A percentile compares a stretch with the other conserved stretches of the same genome.
phyloP scores from a whole-genome alignment of 2,888 invertebrate species.

The Scaeva pyrastri region DNA sequence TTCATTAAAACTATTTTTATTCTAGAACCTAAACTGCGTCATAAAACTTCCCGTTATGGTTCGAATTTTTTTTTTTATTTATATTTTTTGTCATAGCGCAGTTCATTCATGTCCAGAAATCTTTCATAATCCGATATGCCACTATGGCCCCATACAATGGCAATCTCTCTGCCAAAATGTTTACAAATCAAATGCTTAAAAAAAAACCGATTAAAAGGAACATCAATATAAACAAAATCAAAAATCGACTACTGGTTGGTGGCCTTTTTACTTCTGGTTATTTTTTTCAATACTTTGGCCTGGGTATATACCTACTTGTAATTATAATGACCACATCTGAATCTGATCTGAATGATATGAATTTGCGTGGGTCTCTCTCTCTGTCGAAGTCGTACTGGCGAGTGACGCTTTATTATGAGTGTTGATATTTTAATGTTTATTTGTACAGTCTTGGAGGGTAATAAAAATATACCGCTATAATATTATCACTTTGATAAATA shows the following conservation, averaged over 20 bases:
- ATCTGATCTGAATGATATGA: slow-evolving; percentile 8
- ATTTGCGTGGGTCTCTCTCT: slow-evolving; percentile 38
- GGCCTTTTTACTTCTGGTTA: slow-evolving; percentile 25
- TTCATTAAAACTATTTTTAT: too few relatives aligned
- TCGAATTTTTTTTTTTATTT: too few relatives aligned
- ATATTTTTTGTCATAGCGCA: not conserved
- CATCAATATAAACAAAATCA: slow-evolving; percentile 60
- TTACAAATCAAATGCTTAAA: slow-evolving; percentile 41
- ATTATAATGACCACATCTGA: too few relatives aligned
- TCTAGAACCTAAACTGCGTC: too few relatives aligned
- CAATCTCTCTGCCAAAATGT: slow-evolving; percentile 21
- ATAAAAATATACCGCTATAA: slow-evolving; percentile 3
- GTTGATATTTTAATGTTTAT: slow-evolving; percentile 47
- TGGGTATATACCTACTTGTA: too few relatives aligned
- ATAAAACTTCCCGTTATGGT: too few relatives aligned
- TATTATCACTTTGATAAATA: slow-evolving; percentile 23
- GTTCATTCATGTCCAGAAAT: slow-evolving; percentile 1
- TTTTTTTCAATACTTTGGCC: too few relatives aligned
- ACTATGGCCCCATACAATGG: not conserved
- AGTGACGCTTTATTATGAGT: slow-evolving; percentile 8
- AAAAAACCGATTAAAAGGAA: slow-evolving; percentile 38
- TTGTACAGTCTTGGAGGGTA: slow-evolving; percentile 36
- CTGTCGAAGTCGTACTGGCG: not conserved
- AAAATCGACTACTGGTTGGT: slow-evolving; percentile 67
- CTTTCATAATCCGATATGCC: not conserved